Evolutionary conservation across 1,140 invertebrate genomes (phyloP).

Genomic region (Maniola jurtina): DNA sequence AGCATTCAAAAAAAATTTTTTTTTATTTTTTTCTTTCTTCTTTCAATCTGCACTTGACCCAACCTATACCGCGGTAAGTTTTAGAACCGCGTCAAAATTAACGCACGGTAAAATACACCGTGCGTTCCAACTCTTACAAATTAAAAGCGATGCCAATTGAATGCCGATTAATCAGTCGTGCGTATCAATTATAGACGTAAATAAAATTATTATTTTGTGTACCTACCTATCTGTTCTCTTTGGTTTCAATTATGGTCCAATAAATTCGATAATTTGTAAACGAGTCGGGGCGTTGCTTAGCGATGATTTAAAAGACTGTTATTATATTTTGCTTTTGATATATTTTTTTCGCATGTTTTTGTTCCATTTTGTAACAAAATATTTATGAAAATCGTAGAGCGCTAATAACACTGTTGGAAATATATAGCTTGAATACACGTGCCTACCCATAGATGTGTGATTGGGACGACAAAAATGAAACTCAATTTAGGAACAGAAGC

Average conservation of each 20-base stretch:
- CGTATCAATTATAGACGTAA: conserved; percentile 22
- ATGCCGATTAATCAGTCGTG: conserved; percentile 20
- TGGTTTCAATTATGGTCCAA: conserved; percentile 1
- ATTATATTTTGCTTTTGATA: neutral
- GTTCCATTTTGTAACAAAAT: neutral
- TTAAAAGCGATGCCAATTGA: conserved; percentile 20
- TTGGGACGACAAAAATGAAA: no score
- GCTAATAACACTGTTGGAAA: no score
- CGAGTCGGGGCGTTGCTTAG: neutral
- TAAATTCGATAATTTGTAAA: conserved; percentile 12
- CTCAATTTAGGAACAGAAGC: no score
- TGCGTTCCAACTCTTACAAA: neutral
- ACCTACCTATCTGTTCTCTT: neutral
- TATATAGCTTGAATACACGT: no score
- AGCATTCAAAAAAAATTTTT: no score
- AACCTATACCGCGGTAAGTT: no score
- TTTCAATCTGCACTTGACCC: no score
- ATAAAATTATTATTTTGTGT: conserved; percentile 16
- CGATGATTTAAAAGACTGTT: neutral
- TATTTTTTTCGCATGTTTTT: neutral
- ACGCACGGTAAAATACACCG: neutral
- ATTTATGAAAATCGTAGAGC: no score
- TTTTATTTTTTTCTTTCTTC: no score
- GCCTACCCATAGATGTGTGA: no score
- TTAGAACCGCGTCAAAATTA: no score